Base-by-base conservation (phyloP, 2,888 invertebrate species). In the Cataglyphis cursor region DNA sequence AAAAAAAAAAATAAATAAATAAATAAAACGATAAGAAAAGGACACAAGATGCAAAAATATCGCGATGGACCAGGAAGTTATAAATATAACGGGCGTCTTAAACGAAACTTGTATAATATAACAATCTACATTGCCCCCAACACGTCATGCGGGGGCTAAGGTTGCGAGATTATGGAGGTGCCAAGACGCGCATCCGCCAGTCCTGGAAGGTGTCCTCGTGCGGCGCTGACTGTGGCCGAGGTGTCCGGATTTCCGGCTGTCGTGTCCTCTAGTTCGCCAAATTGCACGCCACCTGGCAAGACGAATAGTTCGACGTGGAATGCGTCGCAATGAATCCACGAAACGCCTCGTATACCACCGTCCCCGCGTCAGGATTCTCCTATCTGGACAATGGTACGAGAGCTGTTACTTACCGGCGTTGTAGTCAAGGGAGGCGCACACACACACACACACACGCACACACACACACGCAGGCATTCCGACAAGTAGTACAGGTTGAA, bases 281-380 rank as follows among this genome's bases (percentile, higher is more conserved):
- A 92, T 90, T 89, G 89, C 90, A 89, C 87, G 89, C 89, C 88
- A 87, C 81, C 85, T 86, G 66, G 73, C 73, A 88, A 92, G 92
- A 92, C 92, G 91, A 92, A 92, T 92, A 89, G 89, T 91, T 92
- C 87, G 89, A 90, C 90, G 91, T 87, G 92, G 90, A 92, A 91
- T 91, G 92, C 90, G 90, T 91, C 87, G 88, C 91, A 88, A 91
- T 91, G 90, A 91, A 92, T 92, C 85, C 85, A 85, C 88, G 87
- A 87, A 90, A 89, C 87, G 84, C 86, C 88, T 87, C 85, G 68
- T 59, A 76, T 64, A 70, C 83, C 88, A 82, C 85, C 73, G 80
- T 38, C 74, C 88, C 64, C 59, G 75, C 68, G 76, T 83, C 68
- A 78, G 80, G 84, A 88, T 89, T 87, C 85, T 64, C 72, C 81